Percentiles rank a stretch among this genome's conserved stretches.
phyloP scores from a whole-genome alignment of 2,797 vertebrate genomes.

The Protosalanx chinensis region DNA sequence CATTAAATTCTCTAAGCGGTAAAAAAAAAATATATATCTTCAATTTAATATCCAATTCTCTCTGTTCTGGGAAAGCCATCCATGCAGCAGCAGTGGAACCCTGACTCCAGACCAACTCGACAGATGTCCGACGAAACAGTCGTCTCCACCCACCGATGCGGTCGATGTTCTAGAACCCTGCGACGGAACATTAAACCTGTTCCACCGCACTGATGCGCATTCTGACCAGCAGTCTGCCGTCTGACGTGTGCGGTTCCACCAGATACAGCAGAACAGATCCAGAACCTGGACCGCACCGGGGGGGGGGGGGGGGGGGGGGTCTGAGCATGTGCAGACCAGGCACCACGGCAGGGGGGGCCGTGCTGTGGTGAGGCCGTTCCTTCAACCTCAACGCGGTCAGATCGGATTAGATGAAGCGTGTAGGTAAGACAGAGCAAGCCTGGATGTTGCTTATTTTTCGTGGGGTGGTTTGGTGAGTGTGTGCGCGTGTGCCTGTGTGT shows the following conservation, averaged over 20 bases:
- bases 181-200: background rate
- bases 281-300: constrained; percentile 52
- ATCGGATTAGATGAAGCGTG: constrained; percentile 32
- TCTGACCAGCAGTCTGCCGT: constrained; percentile 31
- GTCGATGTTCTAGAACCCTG: background rate
- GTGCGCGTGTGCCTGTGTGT: constrained; percentile 1
- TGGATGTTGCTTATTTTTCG: constrained; percentile 11
- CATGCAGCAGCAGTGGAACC: too few relatives aligned
- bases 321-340: constrained; percentile 46
- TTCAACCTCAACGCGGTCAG: constrained; percentile 33
- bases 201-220: constrained; percentile 10
- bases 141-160: too few relatives aligned
- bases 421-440: constrained; percentile 13
- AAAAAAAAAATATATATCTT: background rate
- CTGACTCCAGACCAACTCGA: too few relatives aligned
- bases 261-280: constrained; percentile 2
- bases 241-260: constrained; percentile 28
- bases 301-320: constrained; percentile 18
- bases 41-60: too few relatives aligned
- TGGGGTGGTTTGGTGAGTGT: background rate
- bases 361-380: constrained; percentile 41
- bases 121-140: too few relatives aligned
- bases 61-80: too few relatives aligned
- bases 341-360: constrained; percentile 17
- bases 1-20: too few relatives aligned